Base-by-base conservation (phyloP, 2,113 vertebrate genomes). In the human region DNA sequence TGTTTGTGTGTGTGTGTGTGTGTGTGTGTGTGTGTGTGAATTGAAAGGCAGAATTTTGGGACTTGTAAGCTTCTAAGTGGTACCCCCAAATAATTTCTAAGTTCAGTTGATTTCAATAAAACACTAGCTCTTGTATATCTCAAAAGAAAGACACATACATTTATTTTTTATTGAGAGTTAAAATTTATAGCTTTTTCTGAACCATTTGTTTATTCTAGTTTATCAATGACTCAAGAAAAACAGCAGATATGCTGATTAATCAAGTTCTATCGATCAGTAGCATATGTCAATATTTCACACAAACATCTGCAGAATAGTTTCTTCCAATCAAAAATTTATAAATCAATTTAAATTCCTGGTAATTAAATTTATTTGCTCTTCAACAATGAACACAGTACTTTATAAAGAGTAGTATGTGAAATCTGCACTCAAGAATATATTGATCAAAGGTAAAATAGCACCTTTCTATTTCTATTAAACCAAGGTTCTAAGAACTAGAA, bases 321-420 rank as follows among this genome's bases (percentile, higher is more conserved):
- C 61, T 97, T 96, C 97, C 97, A 96, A 98, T 98, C 96, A 89
- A 97, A 97, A 98, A 96, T 98, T 97, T 97, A 98, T 98, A 96
- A 98, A 98, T 98, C 98, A 97, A 97, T 97, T 97, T 97, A 98
- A 98, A 98, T 96, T 96, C 70, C 88, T 94, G 90, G 94, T 98
- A 98, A 98, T 98, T 98, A 98, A 98, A 98, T 97, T 86, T 92
- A 98, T 97, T 97, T 98, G 96, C 93, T 93, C 4, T 0, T 61
- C 91, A 97, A 98, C 95, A 98, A 98, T 97, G 98, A 96, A 98
- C 76, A 43, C 95, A 45, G 66, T 75, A 97, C 98, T 97, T 98
- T 97, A 97, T 98, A 93, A 98, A 98, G 98, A 98, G 73, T 94
- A 97, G 85, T 97, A 97, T 75, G 43, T 94, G 83, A 98, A 98